phyloP scores from a whole-genome alignment of 37 sponge, comb jelly and placozoan genomes.

The Ephydatia muelleri region DNA sequence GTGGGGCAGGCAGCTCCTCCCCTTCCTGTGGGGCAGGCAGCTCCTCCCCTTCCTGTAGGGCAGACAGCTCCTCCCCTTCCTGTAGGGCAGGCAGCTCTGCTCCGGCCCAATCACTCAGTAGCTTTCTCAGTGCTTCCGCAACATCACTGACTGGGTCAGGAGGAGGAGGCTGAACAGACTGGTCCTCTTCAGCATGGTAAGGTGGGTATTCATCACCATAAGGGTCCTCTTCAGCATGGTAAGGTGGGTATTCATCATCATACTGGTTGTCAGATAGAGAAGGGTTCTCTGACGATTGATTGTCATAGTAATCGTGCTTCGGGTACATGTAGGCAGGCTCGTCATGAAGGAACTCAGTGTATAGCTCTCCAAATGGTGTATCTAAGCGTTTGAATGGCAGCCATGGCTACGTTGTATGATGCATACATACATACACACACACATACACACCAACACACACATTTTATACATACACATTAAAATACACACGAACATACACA shows the following conservation, averaged over 20 bases:
- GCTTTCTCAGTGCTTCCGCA: neutral
- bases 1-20: neutral
- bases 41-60: too few relatives aligned
- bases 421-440: slow-evolving; percentile 21
- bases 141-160: neutral
- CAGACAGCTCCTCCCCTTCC: neutral
- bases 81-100: neutral
- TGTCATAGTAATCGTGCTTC: neutral
- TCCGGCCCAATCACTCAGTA: neutral
- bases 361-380: neutral
- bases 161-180: neutral
- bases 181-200: neutral
- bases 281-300: neutral
- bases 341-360: neutral
- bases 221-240: too few relatives aligned
- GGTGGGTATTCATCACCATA: neutral
- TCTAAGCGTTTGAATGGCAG: neutral
- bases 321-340: too few relatives aligned
- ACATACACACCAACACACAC: slow-evolving; percentile 18
- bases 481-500: neutral
- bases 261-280: too few relatives aligned
- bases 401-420: too few relatives aligned
- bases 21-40: neutral
- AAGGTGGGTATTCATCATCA: too few relatives aligned
- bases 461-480: too few relatives aligned